Evolutionary conservation across 2,888 invertebrate species (phyloP).

Genomic region (Toxonevra muliebris): DNA sequence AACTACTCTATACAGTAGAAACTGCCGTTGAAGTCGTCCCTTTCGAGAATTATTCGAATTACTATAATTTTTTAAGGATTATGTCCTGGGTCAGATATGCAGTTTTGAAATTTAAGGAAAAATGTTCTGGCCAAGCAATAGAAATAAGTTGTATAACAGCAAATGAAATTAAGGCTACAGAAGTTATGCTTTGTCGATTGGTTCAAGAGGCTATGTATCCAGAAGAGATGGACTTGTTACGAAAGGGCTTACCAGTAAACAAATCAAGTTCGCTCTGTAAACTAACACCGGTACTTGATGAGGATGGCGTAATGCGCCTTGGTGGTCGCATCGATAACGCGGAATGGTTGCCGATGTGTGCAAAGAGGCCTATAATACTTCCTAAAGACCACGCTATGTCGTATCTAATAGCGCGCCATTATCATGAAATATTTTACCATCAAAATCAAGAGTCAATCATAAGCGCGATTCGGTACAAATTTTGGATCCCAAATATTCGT

Average conservation of each 20-base stretch:
- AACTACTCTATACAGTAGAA: background rate
- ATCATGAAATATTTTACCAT: conserved; percentile 33
- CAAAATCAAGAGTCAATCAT: conserved; percentile 38
- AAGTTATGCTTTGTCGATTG: too few species aligned
- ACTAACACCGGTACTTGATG: conserved; percentile 8
- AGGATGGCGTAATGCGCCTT: conserved; percentile 5
- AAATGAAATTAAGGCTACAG: too few species aligned
- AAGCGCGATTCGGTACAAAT: too few species aligned
- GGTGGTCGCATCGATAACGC: conserved; percentile 1
- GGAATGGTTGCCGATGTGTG: conserved; percentile 1
- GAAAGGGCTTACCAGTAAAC: background rate
- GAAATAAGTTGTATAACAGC: background rate
- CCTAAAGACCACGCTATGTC: conserved; percentile 25
- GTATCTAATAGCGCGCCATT: conserved; percentile 26
- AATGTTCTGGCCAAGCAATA: background rate
- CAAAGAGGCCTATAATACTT: conserved; percentile 23
- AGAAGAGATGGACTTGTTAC: too few species aligned
- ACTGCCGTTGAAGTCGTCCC: background rate
- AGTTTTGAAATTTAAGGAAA: too few species aligned
- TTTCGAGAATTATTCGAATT: too few species aligned
- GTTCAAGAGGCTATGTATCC: too few species aligned
- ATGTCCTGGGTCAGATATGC: conserved; percentile 18
- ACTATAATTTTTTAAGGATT: conserved; percentile 1
- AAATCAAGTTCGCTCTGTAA: conserved; percentile 1
- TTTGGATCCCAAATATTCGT: too few species aligned